Percentiles rank a stretch among this genome's conserved stretches.
Evolutionary conservation across 2,797 vertebrate species (phyloP).

Genomic region (Anomalospiza imberbis): DNA sequence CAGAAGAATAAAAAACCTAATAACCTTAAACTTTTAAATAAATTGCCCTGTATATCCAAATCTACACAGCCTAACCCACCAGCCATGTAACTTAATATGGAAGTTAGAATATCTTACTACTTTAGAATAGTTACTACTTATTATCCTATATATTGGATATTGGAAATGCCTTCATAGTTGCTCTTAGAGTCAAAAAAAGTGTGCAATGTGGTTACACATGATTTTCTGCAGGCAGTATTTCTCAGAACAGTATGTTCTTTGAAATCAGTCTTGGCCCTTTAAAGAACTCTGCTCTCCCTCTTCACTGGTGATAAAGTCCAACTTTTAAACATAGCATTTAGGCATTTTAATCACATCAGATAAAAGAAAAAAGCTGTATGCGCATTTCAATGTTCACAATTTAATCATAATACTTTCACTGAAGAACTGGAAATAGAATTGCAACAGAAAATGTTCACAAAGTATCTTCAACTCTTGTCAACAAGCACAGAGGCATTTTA

Average conservation of each 20-base stretch:
- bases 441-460: not conserved
- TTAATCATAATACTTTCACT: not conserved
- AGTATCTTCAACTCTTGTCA: not conserved
- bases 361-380: not conserved
- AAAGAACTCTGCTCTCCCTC: not conserved
- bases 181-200: not conserved
- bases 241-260: not conserved
- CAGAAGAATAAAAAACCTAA: not conserved
- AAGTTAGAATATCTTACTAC: not conserved
- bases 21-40: not conserved
- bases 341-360: not conserved
- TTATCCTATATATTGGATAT: not conserved
- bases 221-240: not conserved
- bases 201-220: rapidly evolving
- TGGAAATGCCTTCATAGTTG: not conserved
- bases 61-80: not conserved
- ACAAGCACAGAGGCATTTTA: not conserved
- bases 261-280: not conserved
- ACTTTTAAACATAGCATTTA: not conserved
- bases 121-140: not conserved
- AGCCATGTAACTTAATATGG: not conserved
- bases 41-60: not conserved
- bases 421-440: not conserved
- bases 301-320: not conserved
- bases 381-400: not conserved